A percentile compares a stretch with the other conserved stretches of the same genome.
These are phyloP conservation scores for Diceros bicornis DNA, from an alignment of 2,797 vertebrate species.

Conservation along the genomic window DNA sequence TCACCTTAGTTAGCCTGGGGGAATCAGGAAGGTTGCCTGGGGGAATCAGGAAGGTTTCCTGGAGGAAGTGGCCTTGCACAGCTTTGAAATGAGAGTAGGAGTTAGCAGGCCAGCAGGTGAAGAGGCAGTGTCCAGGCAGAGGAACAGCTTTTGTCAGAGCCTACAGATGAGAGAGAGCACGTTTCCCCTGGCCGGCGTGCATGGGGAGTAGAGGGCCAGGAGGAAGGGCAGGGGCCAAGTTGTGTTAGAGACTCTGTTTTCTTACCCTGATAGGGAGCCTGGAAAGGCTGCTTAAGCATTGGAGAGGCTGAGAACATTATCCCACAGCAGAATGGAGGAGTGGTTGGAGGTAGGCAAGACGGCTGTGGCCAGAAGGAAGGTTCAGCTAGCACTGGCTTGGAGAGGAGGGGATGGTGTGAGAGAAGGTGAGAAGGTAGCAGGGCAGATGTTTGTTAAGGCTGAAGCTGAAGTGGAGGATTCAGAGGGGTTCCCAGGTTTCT, in stretches of 20 bases:
- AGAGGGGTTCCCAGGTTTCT: background rate
- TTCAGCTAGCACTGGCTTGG: background rate
- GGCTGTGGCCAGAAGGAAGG: background rate
- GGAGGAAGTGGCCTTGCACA: background rate
- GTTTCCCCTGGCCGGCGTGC: background rate
- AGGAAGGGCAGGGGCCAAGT: background rate
- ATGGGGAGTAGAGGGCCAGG: background rate
- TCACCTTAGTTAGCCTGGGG: background rate
- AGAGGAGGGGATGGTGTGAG: background rate
- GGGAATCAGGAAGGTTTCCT: constrained; percentile 24
- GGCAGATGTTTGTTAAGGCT: background rate
- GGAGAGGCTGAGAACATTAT: background rate
- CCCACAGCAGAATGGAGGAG: background rate
- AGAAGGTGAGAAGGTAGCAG: background rate
- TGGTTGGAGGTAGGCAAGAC: background rate
- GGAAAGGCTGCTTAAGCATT: background rate
- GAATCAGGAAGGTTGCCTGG: constrained; percentile 2
- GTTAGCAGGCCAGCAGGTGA: background rate
- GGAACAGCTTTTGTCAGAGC: background rate
- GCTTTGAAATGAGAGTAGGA: background rate
- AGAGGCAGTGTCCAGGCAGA: background rate
- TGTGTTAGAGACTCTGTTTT: background rate
- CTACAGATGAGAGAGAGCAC: background rate
- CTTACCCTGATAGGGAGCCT: background rate
- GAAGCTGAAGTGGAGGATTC: background rate